phyloP scores from a whole-genome alignment of 1,140 invertebrate genomes.

The Pogonognathellus flavescens region DNA sequence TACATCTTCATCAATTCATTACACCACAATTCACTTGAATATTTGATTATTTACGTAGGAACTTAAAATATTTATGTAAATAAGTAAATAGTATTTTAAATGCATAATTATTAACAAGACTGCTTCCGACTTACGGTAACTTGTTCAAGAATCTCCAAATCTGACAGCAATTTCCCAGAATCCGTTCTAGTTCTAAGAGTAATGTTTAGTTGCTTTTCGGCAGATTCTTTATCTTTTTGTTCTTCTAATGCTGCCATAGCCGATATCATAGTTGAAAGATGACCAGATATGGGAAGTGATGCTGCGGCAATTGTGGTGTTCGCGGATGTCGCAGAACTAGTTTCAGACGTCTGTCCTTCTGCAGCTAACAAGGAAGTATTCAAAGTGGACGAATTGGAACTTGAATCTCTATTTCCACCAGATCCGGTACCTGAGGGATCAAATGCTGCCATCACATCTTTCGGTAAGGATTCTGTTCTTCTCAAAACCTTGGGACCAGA shows the following conservation, averaged over 20 bases:
- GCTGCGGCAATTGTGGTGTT: neutral
- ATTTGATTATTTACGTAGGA: too few species aligned
- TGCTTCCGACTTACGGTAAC: constrained; percentile 60
- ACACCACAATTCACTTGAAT: constrained; percentile 17
- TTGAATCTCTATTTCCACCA: constrained; percentile 56
- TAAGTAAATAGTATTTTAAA: neutral
- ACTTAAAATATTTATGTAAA: neutral
- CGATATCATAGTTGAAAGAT: constrained; percentile 36
- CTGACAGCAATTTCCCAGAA: constrained; percentile 74
- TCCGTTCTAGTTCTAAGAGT: constrained; percentile 85
- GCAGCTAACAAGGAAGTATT: constrained; percentile 2
- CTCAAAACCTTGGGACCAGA: constrained; percentile 75
- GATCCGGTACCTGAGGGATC: constrained; percentile 58
- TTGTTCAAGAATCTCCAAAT: constrained; percentile 67
- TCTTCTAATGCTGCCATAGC: constrained; percentile 68
- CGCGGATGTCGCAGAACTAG: neutral
- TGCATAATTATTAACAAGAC: neutral
- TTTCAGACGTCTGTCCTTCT: constrained; percentile 6
- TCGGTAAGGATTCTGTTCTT: constrained; percentile 71
- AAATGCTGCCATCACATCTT: constrained; percentile 63
- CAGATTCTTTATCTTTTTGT: constrained; percentile 79
- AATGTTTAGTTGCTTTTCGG: constrained; percentile 80
- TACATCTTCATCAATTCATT: constrained; percentile 35
- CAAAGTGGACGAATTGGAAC: constrained; percentile 59
- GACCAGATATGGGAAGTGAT: constrained; percentile 1